phyloP scores from a whole-genome alignment of 2,113 vertebrate species.

The Dicentrarchus labrax region DNA sequence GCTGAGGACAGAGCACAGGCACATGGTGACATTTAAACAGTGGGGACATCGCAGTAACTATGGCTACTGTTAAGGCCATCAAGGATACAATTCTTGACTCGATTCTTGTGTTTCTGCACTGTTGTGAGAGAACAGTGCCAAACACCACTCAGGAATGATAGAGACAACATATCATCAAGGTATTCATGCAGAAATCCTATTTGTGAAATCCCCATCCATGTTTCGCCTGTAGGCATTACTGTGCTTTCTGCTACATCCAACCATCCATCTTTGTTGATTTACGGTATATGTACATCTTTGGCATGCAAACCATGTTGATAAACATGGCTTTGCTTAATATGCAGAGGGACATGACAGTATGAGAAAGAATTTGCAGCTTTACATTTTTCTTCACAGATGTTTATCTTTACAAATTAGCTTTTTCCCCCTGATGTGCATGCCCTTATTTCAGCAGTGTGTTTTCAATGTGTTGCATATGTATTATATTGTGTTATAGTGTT shows the following conservation, averaged over 20 bases:
- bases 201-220: conserved; percentile 31
- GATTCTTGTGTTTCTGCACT: background rate
- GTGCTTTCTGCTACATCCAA: conserved; percentile 11
- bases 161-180: conserved; percentile 22
- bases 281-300: conserved; percentile 24
- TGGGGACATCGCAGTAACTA: conserved; percentile 20
- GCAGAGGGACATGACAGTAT: conserved; percentile 10
- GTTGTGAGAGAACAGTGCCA: background rate
- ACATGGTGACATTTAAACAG: conserved; percentile 31
- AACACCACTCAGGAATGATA: conserved; percentile 5
- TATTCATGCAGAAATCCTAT: conserved; percentile 44
- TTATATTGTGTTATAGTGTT: too few species aligned
- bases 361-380: background rate
- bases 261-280: conserved; percentile 27
- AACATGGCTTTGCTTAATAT: conserved; percentile 22
- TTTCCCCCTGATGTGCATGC: background rate
- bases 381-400: background rate
- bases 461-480: background rate
- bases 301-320: conserved; percentile 18
- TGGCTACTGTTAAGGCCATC: conserved; percentile 12
- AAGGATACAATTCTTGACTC: background rate
- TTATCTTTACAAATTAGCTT: background rate
- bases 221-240: conserved; percentile 37
- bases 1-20: conserved; percentile 76
- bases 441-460: background rate